Evolutionary conservation across 2,888 invertebrate species (phyloP).

Genomic region (Hartigia nigra): DNA sequence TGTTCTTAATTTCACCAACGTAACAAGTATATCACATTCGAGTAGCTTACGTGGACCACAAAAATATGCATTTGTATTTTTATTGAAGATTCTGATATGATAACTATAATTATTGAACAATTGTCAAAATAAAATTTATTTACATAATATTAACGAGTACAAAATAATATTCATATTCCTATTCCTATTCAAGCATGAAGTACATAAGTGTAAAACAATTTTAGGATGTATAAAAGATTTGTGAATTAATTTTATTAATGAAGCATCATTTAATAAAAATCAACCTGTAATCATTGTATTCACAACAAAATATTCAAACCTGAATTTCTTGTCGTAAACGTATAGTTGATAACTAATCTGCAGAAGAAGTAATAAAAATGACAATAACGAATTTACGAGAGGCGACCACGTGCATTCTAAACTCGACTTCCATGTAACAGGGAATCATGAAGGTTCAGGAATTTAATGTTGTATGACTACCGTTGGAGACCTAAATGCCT

Average conservation of each 20-base stretch:
- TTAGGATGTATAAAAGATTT: not conserved
- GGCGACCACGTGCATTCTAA: conserved; percentile 64
- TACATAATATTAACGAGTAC: not conserved
- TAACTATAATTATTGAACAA: not conserved
- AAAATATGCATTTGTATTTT: not conserved
- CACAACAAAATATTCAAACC: not conserved
- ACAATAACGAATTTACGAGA: conserved; percentile 9
- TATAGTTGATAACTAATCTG: not conserved
- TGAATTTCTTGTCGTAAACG: not conserved
- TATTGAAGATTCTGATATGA: not conserved
- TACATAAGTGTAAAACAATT: not conserved
- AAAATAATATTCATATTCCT: not conserved
- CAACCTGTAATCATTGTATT: not conserved
- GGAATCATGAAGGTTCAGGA: conserved; percentile 34
- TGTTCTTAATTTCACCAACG: not conserved
- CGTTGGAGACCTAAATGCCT: conserved; percentile 36
- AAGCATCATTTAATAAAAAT: not conserved
- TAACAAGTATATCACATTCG: not conserved
- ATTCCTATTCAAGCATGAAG: not conserved
- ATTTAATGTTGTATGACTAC: conserved; percentile 2
- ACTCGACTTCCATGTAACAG: conserved; percentile 50
- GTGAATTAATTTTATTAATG: not conserved
- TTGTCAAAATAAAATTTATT: not conserved
- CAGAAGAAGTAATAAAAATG: not conserved
- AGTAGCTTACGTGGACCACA: not conserved